phyloP scores from a whole-genome alignment of 2,797 vertebrate genomes.

The Onychomys arenicola region DNA sequence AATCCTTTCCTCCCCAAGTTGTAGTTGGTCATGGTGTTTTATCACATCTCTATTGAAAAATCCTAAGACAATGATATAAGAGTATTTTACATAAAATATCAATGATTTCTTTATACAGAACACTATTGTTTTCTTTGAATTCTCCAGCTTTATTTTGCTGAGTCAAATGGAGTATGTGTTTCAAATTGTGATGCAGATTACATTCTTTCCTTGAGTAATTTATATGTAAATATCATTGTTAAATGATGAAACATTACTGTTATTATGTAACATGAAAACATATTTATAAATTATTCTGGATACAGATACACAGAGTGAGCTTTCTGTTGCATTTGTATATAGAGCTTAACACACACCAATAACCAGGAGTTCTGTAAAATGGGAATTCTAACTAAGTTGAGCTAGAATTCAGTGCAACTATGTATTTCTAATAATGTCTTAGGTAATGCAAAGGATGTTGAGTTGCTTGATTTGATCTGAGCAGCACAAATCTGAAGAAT shows the following conservation, averaged over 20 bases:
- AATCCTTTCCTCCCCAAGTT: background rate
- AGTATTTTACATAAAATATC: background rate
- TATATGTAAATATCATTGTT: background rate
- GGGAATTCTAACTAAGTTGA: background rate
- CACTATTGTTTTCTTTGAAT: background rate
- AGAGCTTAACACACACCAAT: background rate
- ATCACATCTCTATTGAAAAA: background rate
- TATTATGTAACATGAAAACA: background rate
- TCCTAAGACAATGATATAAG: background rate
- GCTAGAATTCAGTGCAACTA: background rate
- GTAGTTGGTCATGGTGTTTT: background rate
- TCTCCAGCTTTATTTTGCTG: background rate
- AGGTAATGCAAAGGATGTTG: background rate
- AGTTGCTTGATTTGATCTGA: background rate
- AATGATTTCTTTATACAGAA: background rate
- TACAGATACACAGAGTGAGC: background rate
- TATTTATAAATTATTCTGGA: background rate
- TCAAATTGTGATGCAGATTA: conserved; percentile 18
- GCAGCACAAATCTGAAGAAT: background rate
- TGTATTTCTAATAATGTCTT: background rate
- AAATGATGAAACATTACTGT: background rate
- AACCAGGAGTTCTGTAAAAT: background rate
- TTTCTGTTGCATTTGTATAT: background rate
- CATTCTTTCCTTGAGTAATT: background rate
- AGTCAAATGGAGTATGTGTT: background rate